Evolutionary conservation across 2,888 invertebrate species (phyloP), one percentile per base, ranked within the genome.

Genomic region (Dichetophora obliterata): DNA sequence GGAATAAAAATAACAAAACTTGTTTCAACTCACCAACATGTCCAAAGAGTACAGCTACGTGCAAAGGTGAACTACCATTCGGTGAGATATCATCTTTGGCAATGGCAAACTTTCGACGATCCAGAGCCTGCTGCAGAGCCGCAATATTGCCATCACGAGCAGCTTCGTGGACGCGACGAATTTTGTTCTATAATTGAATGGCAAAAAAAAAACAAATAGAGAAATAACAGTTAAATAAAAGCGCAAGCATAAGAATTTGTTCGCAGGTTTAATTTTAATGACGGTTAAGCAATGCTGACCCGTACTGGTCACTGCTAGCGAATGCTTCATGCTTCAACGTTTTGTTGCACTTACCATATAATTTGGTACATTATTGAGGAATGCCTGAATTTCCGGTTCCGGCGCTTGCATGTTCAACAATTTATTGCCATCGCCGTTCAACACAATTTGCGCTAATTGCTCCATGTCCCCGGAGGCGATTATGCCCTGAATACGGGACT

Each of bases 61-160:
- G 97, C 77, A 97, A 90, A 0, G 97, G 96, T 3, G 96, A 95
- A 24, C 96, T 93, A 3, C 96, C 95, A 83, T 95, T 93, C 0
- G 95, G 93, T n/a, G 95, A 95, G 81, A 93, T 91, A 78, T 94
- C 93, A 88, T 98, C 96, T 82, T 95, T 93, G 24, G 97, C 97
- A 78, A 96, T 93, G 1, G 96, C 97, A 87, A 98, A 95, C 91
- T 96, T 96, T 86, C 97, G 93, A 81, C 97, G 91, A 89, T 98
- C 96, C 84, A 97, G 89, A 0, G 96, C 94, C 82, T 95, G 93
- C 89, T 96, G 96, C 75, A 98, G 91, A 83, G 96, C 95, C 82
- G 95, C 91, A 80, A 98, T 91, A 85, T 94, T 95, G 5, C 98
- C 98, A 82, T 95, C 94, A 83, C 93, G 92, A 24, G 97, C 95